phyloP scores from a whole-genome alignment of 1,140 invertebrate genomes.

The Hormaphis cornu region DNA sequence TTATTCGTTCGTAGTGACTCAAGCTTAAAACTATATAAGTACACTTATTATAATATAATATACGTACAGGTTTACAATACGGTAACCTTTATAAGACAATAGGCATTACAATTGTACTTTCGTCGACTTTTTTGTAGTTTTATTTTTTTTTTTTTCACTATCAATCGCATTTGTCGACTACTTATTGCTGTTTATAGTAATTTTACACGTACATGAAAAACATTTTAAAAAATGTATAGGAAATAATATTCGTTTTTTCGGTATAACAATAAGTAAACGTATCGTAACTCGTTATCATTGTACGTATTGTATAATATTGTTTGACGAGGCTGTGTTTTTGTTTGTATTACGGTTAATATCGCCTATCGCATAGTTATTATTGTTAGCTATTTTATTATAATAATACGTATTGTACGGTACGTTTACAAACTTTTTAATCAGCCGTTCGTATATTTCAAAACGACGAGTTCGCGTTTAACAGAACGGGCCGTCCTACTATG shows the following conservation, averaged over 20 bases:
- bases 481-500: not conserved
- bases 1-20: not conserved
- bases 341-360: too few relatives aligned
- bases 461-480: not conserved
- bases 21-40: conserved; percentile 5
- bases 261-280: not conserved
- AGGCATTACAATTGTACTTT: not conserved
- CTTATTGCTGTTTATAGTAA: too few relatives aligned
- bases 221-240: not conserved
- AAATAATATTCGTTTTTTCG: not conserved
- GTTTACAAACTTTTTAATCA: not conserved
- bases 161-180: too few relatives aligned
- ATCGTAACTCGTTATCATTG: too few relatives aligned
- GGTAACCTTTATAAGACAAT: not conserved
- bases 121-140: too few relatives aligned
- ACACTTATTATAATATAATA: not conserved
- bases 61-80: not conserved
- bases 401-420: not conserved
- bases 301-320: not conserved
- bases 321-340: not conserved
- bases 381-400: too few relatives aligned
- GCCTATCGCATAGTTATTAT: too few relatives aligned
- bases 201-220: too few relatives aligned
- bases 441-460: not conserved
- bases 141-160: not conserved